Base-by-base conservation (phyloP, 2,888 invertebrate species). In the Ametastegia equiseti region DNA sequence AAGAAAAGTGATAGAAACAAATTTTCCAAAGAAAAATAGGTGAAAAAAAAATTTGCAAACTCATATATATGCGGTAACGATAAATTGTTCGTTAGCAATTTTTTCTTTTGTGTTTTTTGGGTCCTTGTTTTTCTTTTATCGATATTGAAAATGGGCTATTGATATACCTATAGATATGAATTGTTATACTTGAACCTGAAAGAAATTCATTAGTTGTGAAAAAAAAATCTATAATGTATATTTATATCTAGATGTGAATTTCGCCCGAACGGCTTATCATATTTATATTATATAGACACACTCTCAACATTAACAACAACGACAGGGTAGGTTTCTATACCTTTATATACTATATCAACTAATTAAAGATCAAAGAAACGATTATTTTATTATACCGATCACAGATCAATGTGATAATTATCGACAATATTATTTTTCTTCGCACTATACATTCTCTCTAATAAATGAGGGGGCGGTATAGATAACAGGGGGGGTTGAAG, bases 361-460 rank as follows among this genome's bases (percentile, higher is more conserved):
- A 47, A 9, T n/a, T 6, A 23, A 9, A 7, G 50, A 50, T 50
- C n/a, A 0, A 50, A 7, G 7, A 19, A 54, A 30, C 30, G 30
- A 67, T 36, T 23, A 67, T 30, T 63, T 63, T 30, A 23, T 67
- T n/a, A 27, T 42, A n/a, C 1, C 23, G 4, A 67, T n/a, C n/a
- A n/a, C n/a, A n/a, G n/a, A n/a, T n/a, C n/a, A 6, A 67, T 23
- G 11, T 11, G 39, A 67, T 42, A 63, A 30, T 67, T 4, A 39
- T 30, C n/a, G 19, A 42, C 23, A 19, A 15, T 27, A 13, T 27
- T 71, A 47, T 47, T n/a, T 9, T 23, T 23, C n/a, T 23, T 45
- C 27, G 42, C 71, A 71, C 27, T 47, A n/a, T n/a, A 71, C 45
- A 71, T 71, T 71, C 27, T 45, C 71, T 71, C 71, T 47, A 39